These are phyloP conservation scores for Drosophila varians DNA, from an alignment of 1,140 invertebrate genomes.

Conservation along the genomic window DNA sequence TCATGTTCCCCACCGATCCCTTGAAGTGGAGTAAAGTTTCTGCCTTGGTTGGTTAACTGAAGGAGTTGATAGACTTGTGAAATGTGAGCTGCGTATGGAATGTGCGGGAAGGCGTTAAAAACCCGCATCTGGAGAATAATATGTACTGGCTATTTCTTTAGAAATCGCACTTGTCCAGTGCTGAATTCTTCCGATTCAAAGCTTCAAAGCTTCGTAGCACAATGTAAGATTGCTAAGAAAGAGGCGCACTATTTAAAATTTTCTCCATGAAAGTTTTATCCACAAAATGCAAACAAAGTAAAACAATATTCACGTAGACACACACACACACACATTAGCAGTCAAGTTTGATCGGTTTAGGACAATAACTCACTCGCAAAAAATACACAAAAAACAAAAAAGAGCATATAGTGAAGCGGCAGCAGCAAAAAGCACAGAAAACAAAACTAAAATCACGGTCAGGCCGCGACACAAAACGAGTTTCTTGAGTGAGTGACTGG, in stretches of 20 bases:
- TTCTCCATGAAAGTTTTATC: not conserved
- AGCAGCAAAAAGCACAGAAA: conserved; percentile 56
- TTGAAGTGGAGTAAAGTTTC: conserved; percentile 20
- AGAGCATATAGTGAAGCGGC: conserved; percentile 9
- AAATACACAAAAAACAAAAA: conserved; percentile 29
- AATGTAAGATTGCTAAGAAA: no score
- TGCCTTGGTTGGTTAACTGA: conserved; percentile 27
- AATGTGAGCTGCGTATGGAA: conserved; percentile 50
- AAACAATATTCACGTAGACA: conserved; percentile 47
- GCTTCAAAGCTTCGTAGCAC: not conserved
- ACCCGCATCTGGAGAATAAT: conserved; percentile 8
- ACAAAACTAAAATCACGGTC: conserved; percentile 71
- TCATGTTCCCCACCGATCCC: not conserved
- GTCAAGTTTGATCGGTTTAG: conserved; percentile 39
- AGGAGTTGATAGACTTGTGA: conserved; percentile 15
- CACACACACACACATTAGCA: conserved; percentile 13
- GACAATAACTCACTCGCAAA: conserved; percentile 53
- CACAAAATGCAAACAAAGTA: conserved; percentile 60
- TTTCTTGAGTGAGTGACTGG: conserved; percentile 49
- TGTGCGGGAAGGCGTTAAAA: conserved; percentile 49
- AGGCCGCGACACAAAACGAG: conserved; percentile 46
- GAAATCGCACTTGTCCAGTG: conserved; percentile 16
- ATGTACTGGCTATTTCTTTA: not conserved
- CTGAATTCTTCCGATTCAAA: no score
- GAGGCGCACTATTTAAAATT: no score